phyloP scores from a whole-genome alignment of 2,888 invertebrate genomes.

The Margaritifera margaritifera region DNA sequence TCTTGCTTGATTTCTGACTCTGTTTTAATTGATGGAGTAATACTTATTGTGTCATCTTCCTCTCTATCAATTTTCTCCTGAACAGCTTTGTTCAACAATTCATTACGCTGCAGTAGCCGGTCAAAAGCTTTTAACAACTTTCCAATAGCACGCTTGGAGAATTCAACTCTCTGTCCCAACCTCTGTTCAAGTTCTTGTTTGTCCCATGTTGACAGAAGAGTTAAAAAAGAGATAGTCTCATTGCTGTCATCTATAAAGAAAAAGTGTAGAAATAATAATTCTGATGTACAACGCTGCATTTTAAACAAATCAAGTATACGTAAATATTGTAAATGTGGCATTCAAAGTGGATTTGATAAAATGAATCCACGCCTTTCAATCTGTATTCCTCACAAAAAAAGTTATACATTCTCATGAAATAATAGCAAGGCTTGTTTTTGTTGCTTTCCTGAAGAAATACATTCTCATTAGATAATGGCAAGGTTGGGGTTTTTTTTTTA shows the following conservation, averaged over 20 bases:
- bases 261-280: too few species aligned
- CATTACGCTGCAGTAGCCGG: constrained; percentile 94
- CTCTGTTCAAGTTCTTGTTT: constrained; percentile 97
- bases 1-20: constrained; percentile 49
- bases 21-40: constrained; percentile 33
- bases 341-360: neutral
- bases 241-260: constrained; percentile 87
- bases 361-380: neutral
- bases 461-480: too few species aligned
- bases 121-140: constrained; percentile 96
- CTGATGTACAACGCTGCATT: too few species aligned
- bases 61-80: constrained; percentile 52
- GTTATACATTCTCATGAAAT: too few species aligned
- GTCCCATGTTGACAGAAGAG: constrained; percentile 97
- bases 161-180: constrained; percentile 92
- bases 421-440: too few species aligned
- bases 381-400: too few species aligned
- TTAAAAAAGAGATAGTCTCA: constrained; percentile 91
- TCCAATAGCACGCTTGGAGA: constrained; percentile 95
- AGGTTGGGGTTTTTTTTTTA: too few species aligned
- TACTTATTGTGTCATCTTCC: constrained; percentile 8
- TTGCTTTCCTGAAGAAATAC: too few species aligned
- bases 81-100: constrained; percentile 91
- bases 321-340: neutral
- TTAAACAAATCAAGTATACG: too few species aligned